Percentiles rank a stretch among this genome's conserved stretches.
These are phyloP conservation scores for Hypocryptadius cinnamomeus DNA, from an alignment of 2,113 vertebrate genomes.

Conservation along the genomic window DNA sequence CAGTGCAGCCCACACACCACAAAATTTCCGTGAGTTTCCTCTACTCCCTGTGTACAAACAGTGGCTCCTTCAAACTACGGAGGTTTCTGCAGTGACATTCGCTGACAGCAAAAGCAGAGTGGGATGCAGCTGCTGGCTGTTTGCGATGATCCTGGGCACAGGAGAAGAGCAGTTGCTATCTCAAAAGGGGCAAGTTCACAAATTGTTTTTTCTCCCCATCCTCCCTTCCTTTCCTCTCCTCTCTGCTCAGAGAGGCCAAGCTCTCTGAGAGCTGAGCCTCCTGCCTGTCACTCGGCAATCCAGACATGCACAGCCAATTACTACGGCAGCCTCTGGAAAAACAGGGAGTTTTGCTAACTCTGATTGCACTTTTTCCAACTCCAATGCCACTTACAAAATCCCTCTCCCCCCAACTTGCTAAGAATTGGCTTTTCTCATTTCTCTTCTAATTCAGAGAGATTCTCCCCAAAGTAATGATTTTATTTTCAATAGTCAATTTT, in stretches of 20 bases:
- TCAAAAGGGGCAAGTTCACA: conserved; percentile 40
- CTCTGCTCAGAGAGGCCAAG: background rate
- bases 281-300: background rate
- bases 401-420: background rate
- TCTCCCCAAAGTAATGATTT: background rate
- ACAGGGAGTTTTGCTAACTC: background rate
- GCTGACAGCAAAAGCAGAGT: background rate
- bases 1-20: background rate
- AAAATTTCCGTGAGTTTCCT: background rate
- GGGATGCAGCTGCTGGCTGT: background rate
- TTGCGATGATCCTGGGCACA: background rate
- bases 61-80: background rate
- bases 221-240: background rate
- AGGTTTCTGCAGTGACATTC: background rate
- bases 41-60: background rate
- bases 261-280: background rate
- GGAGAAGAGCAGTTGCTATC: background rate
- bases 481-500: background rate
- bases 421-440: background rate
- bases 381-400: background rate
- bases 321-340: conserved; percentile 1
- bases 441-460: background rate
- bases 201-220: background rate
- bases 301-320: background rate
- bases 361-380: background rate